Base-by-base conservation (phyloP, 2,797 vertebrate species). In the Dipus sagitta region DNA sequence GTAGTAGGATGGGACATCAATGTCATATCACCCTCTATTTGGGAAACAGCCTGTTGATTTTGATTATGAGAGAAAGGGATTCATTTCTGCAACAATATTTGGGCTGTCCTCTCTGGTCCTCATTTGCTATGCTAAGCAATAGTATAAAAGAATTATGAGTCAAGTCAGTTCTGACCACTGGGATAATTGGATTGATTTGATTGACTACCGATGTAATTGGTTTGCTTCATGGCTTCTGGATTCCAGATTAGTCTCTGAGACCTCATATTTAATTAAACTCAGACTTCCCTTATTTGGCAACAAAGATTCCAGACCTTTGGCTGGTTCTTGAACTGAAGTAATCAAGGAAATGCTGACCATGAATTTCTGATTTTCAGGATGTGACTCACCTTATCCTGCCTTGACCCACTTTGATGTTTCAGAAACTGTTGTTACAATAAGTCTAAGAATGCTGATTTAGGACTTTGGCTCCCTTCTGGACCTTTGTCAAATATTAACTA, bases 241-340 rank as follows among this genome's bases (percentile, higher is more conserved):
- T 83, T 83, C 38, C 34, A 9, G 7, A n/a, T 67, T 83, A 68
- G 12, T n/a, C 30, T 85, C 60, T 32, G 18, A 80, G 58, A 81
- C 23, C 21, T 47, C 7, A 65, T 6, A 70, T 58, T 58, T 58
- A 58, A 52, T 58, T 90, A 52, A n/a, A 28, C 28, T 86, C 47
- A 42, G 23, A 82, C 47, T 71, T 86, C 87, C 42, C 15, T 93
- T 78, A 70, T 83, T 86, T 86, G 32, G 77, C 42, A 14, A 84
- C 42, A 64, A 70, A 30, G 18, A 26, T 93, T 96, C 30, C 70
- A 90, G 47, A 62, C 14, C 18, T n/a, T 80, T 67, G 23, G 23
- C 13, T 76, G 67, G 28, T 20, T 71, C 24, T 17, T 81, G 23
- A 76, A 26, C 17, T 54, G 65, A 77, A 13, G 8, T 42, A 80